A percentile compares a stretch with the other conserved stretches of the same genome.
phyloP scores from a whole-genome alignment of 92 coral and sea anemone genomes.

The Muricea muricata region DNA sequence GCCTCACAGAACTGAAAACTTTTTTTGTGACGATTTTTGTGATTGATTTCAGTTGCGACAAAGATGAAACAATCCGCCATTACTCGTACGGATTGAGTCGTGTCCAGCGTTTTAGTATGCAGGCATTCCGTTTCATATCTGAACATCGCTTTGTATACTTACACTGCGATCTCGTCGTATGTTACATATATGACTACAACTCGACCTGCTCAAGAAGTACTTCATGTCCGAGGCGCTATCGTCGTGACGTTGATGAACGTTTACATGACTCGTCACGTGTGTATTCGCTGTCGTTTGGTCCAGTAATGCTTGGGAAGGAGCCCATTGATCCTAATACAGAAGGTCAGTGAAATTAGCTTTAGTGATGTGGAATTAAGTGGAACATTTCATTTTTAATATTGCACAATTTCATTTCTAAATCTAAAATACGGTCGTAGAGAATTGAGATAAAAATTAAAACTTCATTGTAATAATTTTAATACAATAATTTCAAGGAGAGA shows the following conservation, averaged over 20 bases:
- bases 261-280: not conserved
- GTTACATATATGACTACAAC: not conserved
- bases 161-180: slow-evolving; percentile 22
- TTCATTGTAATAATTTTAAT: no score
- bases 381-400: no score
- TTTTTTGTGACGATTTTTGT: not conserved
- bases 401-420: no score
- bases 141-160: slow-evolving; percentile 3
- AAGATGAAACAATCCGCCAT: slow-evolving; percentile 18
- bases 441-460: no score
- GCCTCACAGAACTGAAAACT: no score
- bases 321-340: not conserved
- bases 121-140: not conserved
- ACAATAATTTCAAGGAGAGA: no score
- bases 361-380: no score
- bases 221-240: not conserved
- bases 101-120: slow-evolving; percentile 21
- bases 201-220: slow-evolving; percentile 4
- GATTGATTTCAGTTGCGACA: not conserved
- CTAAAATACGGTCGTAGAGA: no score
- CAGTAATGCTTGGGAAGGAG: not conserved
- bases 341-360: not conserved
- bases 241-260: slow-evolving; percentile 6
- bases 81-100: not conserved
- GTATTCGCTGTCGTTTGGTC: slow-evolving; percentile 11